phyloP scores from a whole-genome alignment of 2,113 vertebrate genomes.

The Cynocephalus volans region DNA sequence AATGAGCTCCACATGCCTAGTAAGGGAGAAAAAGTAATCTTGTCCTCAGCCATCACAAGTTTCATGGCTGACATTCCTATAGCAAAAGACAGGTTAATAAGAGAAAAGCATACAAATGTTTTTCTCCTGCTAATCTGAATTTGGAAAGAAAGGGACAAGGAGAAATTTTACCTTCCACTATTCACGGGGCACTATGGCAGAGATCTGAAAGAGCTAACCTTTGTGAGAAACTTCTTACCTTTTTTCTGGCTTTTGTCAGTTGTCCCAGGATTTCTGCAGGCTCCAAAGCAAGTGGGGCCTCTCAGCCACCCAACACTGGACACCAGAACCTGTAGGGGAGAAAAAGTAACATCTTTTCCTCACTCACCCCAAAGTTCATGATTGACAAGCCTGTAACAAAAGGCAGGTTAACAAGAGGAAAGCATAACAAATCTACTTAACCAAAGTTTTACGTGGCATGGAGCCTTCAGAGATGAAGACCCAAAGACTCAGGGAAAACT shows the following conservation, averaged over 20 bases:
- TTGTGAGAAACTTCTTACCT: neutral
- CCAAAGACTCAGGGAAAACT: neutral
- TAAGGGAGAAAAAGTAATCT: neutral
- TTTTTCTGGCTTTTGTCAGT: neutral
- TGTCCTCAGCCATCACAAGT: neutral
- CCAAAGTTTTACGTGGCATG: neutral
- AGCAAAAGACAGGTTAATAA: neutral
- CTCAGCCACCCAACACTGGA: neutral
- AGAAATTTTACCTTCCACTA: neutral
- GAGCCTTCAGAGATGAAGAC: neutral
- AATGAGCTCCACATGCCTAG: neutral
- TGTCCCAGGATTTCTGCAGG: neutral
- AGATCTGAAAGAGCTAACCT: neutral
- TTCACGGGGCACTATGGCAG: neutral
- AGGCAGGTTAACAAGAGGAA: neutral
- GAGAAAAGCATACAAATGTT: neutral
- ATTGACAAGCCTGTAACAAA: neutral
- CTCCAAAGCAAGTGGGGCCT: rapidly evolving
- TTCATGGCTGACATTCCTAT: neutral
- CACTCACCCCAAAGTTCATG: neutral
- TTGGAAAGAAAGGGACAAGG: neutral
- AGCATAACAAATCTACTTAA: neutral
- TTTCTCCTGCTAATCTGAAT: neutral
- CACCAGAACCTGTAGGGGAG: neutral
- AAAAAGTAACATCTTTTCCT: neutral